Conservation (phyloP, 23 tunicate genomes). For the Styela plicata region DNA sequence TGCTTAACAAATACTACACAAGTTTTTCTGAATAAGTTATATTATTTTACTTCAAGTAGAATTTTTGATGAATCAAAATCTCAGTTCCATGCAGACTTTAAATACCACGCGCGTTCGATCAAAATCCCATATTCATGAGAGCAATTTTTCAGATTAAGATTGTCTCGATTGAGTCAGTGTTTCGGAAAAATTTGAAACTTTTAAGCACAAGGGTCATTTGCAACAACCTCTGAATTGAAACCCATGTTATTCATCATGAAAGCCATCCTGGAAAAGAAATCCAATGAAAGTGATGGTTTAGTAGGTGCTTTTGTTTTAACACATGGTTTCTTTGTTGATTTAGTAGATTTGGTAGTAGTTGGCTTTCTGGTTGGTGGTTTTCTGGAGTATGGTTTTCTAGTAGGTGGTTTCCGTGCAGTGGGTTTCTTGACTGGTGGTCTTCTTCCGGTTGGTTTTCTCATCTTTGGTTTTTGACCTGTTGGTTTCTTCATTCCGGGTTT, state of each 20-base stretch:
- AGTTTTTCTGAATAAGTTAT: too few relatives aligned
- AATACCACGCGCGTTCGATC: too few relatives aligned
- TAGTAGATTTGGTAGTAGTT: not conserved
- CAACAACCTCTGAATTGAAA: constrained; percentile 4
- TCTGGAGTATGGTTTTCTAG: not conserved
- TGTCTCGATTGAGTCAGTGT: too few relatives aligned
- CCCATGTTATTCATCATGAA: not conserved
- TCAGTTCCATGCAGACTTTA: too few relatives aligned
- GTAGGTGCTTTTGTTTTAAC: not conserved
- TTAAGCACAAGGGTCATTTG: not conserved
- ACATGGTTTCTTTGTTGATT: constrained; percentile 10
- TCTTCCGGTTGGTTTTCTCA: not conserved
- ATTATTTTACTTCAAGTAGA: too few relatives aligned
- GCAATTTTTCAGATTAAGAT: too few relatives aligned
- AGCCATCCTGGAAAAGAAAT: constrained; percentile 3
- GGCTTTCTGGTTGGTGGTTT: not conserved
- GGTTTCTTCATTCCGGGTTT: not conserved
- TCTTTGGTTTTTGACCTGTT: not conserved
- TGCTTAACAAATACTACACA: too few relatives aligned
- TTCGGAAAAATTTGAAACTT: too few relatives aligned
- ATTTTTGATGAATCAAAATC: too few relatives aligned
- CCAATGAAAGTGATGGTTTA: not conserved
- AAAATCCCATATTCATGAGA: too few relatives aligned
- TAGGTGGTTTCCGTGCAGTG: constrained; percentile 1
- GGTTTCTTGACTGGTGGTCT: not conserved